Base-by-base conservation (phyloP, 2,113 vertebrate genomes). In the Eptesicus fuscus region DNA sequence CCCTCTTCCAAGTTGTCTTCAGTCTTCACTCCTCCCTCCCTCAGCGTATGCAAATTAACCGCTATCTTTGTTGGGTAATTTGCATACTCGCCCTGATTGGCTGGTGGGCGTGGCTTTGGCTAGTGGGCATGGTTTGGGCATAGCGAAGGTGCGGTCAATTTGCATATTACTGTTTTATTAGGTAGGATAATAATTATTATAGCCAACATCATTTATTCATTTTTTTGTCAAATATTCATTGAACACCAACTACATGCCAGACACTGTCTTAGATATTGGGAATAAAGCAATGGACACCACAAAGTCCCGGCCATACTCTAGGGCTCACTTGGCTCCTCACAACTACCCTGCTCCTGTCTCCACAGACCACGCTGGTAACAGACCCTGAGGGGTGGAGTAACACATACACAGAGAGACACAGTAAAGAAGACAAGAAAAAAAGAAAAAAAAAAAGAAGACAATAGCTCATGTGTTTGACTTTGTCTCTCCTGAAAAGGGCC, bases 201-300 rank as follows among this genome's bases (percentile, higher is more conserved):
- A 61, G 51, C 37, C n/a, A 63, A 63, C 17, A 91, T 22, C 65
- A 71, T 51, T 83, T 51, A 69, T 79, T 87, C 59, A 69, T 51
- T 37, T 71, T 56, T 79, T 83, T 86, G 42, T 87, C 44, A 84
- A 65, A 86, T 87, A 92, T 71, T 76, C 49, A 83, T 1, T 88
- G 53, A 56, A 47, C 42, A 90, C 30, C 30, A 88, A 76, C n/a
- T 44, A 47, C 7, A 10, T 20, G 59, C 11, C 17, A 22, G 51
- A 17, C 28, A 73, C 20, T 10, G 4, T 47, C 25, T 90, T 25
- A 73, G 67, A 42, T 18, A 37, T 22, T 23, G 11, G 25, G 13
- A 20, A 88, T 85, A 74, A 76, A 69, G 86, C 8, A 18, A 35
- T 7, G 56, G 84, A 4, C 18, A 76, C 8, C 9, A 59, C 32